phyloP scores from a whole-genome alignment of 1,140 invertebrate species.

The Phenacoccus solenopsis region DNA sequence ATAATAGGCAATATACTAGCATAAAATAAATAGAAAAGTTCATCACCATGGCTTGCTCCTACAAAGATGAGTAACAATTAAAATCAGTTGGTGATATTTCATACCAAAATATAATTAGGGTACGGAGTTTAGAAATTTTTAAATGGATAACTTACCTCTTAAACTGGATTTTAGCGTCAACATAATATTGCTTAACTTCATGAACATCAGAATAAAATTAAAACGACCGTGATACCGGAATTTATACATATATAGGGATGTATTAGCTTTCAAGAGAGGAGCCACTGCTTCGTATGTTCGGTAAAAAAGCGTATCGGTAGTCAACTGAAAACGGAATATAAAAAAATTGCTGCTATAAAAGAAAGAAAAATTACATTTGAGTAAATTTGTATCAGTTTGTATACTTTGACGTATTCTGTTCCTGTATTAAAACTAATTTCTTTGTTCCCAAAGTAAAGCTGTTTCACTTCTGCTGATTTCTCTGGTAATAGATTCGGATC shows the following conservation, averaged over 20 bases:
- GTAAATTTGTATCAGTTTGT: not conserved
- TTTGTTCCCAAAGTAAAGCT: not conserved
- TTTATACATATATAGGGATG: not conserved
- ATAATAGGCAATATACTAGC: not conserved
- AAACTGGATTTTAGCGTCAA: no score
- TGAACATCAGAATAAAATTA: no score
- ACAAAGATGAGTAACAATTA: no score
- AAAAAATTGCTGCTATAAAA: no score
- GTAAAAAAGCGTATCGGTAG: not conserved
- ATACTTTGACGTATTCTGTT: no score
- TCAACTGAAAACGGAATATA: not conserved
- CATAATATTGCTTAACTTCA: no score
- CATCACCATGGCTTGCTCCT: constrained; percentile 26
- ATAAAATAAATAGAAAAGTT: constrained; percentile 24
- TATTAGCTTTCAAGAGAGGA: not conserved
- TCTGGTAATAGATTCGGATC: not conserved
- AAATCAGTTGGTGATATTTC: no score
- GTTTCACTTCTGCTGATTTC: not conserved
- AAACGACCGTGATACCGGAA: not conserved
- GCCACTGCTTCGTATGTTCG: not conserved
- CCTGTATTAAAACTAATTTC: not conserved
- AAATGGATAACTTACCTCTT: no score
- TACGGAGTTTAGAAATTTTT: no score
- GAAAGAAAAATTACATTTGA: no score
- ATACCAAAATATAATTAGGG: no score